These are phyloP conservation scores for Isurus oxyrinchus DNA, from an alignment of 2,113 vertebrate species.

Conservation along the genomic window DNA sequence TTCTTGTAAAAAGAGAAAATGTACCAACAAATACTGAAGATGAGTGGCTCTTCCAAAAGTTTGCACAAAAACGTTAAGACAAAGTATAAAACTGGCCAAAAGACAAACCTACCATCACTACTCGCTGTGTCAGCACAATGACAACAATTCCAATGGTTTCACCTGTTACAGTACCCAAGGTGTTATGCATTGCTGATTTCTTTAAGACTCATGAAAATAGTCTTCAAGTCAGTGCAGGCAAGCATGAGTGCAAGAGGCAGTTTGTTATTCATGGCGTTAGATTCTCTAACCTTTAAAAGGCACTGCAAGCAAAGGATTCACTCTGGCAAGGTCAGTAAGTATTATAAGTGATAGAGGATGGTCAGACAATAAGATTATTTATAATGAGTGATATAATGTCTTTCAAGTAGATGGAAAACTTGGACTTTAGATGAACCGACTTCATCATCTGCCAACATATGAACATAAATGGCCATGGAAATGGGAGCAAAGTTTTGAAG, in stretches of 20 bases:
- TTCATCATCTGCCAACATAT: background rate
- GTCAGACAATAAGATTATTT: background rate
- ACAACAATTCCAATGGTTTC: background rate
- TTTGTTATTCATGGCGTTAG: background rate
- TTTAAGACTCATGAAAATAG: background rate
- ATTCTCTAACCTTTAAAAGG: background rate
- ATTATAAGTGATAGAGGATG: background rate
- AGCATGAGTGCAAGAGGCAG: background rate
- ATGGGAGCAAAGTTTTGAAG: background rate
- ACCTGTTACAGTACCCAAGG: background rate
- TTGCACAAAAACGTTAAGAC: background rate
- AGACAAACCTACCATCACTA: background rate
- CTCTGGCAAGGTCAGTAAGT: background rate
- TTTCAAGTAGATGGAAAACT: background rate
- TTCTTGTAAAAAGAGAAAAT: background rate
- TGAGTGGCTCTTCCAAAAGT: background rate
- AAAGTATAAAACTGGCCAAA: background rate
- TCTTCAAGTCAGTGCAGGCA: background rate
- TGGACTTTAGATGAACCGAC: background rate
- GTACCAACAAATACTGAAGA: background rate
- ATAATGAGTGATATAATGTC: background rate
- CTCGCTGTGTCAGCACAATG: background rate
- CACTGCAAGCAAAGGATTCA: background rate
- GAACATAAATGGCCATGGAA: background rate
- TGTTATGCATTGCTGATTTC: background rate